Base-by-base conservation (phyloP, 2,797 vertebrate species). In the Onychomys torridus region DNA sequence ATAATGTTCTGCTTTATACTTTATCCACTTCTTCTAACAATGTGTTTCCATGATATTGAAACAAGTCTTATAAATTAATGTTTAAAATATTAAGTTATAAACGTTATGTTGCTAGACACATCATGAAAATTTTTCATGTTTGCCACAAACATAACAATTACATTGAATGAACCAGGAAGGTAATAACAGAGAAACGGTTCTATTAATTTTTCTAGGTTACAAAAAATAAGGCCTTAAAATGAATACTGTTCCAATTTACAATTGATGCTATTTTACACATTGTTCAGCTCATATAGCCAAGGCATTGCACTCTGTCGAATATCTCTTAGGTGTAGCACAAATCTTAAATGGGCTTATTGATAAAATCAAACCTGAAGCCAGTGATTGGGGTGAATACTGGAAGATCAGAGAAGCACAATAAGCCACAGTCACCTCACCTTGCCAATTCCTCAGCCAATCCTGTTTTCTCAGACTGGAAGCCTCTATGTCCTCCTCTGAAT, bases 231-330 rank as follows among this genome's bases (percentile, higher is more conserved):
- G 43, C 1, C 57, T 75, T 78, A 84, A 95, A 92, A 88, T 2
- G 9, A 92, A 73, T 59, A 21, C 1, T 75, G 1, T 95, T 96
- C 76, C 14, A 93, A 78, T 94, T 82, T 91, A 91, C 19, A 93
- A 77, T 3, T 94, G 84, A 93, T 88, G 32, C 9, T 94, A 23
- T 71, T 95, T 88, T 92, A 91, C 19, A 92, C 92, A 94, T 71
- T 90, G 95, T 94, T 25, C 34, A 77, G 37, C 57, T 93, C 76
- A 94, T 93, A 73, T 75, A 90, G 46, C 14, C 91, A 63, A 83
- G 46, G 55, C 32, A 75, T 88, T 94, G 46, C 69, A 79, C 32
- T 75, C 3, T 73, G 49, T 67, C 92, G 93, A 90, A 79, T 90
- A 79, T 86, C 69, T 97, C 37, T 49, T 25, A 77, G 37, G 84